phyloP scores from a whole-genome alignment of 2,888 invertebrate species.

The Drosophila subquinaria region DNA sequence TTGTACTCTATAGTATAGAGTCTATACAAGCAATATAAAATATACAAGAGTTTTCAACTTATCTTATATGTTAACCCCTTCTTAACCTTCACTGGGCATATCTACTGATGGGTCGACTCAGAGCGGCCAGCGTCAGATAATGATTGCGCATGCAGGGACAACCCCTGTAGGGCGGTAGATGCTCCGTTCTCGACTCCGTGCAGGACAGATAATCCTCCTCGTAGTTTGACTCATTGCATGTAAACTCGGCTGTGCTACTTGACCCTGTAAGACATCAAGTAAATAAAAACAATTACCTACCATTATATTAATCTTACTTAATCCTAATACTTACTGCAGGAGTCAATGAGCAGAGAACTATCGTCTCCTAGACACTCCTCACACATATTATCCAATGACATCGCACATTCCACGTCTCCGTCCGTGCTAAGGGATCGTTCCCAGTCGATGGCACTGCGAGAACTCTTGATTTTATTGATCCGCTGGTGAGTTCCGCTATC shows the following conservation, averaged over 20 bases:
- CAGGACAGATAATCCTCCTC: slow-evolving; percentile 41
- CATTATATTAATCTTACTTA: neutral
- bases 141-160: slow-evolving; percentile 74
- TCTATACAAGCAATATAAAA: neutral
- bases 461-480: neutral
- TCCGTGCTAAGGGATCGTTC: neutral
- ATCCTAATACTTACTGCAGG: slow-evolving; percentile 43
- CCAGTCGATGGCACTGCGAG: slow-evolving; percentile 34
- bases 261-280: slow-evolving; percentile 38
- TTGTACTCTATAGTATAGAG: too few relatives aligned
- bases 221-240: slow-evolving; percentile 46
- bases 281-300: too few relatives aligned
- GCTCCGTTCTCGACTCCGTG: neutral
- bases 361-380: neutral
- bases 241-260: slow-evolving; percentile 54
- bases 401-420: neutral
- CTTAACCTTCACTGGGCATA: neutral
- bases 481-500: neutral
- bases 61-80: neutral
- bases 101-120: slow-evolving; percentile 2
- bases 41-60: neutral
- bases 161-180: slow-evolving; percentile 49
- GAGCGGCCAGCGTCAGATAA: slow-evolving; percentile 56
- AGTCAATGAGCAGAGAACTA: neutral
- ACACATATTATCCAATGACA: too few relatives aligned